These are phyloP conservation scores for Plectropomus leopardus DNA, from an alignment of 2,113 vertebrate genomes.

Conservation along the genomic window DNA sequence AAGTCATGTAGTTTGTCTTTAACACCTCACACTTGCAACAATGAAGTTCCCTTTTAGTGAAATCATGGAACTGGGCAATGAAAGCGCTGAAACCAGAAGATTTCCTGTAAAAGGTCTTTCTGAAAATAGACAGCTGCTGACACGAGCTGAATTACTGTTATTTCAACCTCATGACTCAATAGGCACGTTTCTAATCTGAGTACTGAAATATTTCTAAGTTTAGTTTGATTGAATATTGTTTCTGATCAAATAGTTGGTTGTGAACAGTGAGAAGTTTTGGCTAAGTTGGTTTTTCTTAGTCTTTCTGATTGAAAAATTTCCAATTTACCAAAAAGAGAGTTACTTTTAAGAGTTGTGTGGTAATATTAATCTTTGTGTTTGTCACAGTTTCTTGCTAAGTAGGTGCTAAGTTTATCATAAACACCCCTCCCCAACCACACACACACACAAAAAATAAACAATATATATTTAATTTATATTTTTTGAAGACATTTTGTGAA, in stretches of 20 bases:
- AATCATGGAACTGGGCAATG: constrained; percentile 53
- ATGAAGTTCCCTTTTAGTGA: constrained; percentile 69
- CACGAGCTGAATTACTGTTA: neutral
- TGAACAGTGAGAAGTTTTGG: neutral
- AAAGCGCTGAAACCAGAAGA: constrained; percentile 42
- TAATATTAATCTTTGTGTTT: neutral
- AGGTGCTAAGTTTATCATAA: too few relatives aligned
- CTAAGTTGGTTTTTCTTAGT: neutral
- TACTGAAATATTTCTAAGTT: neutral
- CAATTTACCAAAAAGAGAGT: neutral
- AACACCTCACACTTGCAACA: neutral
- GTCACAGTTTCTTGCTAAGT: neutral
- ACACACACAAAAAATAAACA: too few relatives aligned
- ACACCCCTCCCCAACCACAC: too few relatives aligned
- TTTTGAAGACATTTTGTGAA: too few relatives aligned
- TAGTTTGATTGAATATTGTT: neutral
- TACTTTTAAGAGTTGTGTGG: neutral
- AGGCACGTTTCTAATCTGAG: neutral
- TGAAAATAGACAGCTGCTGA: constrained; percentile 53
- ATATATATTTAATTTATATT: too few relatives aligned
- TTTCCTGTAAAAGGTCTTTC: constrained; percentile 52
- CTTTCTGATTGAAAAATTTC: neutral
- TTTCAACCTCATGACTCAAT: neutral
- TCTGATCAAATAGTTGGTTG: neutral
- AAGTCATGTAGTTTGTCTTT: constrained; percentile 25